phyloP scores from a whole-genome alignment of 1,140 invertebrate genomes.

The Platyscapa corneri region DNA sequence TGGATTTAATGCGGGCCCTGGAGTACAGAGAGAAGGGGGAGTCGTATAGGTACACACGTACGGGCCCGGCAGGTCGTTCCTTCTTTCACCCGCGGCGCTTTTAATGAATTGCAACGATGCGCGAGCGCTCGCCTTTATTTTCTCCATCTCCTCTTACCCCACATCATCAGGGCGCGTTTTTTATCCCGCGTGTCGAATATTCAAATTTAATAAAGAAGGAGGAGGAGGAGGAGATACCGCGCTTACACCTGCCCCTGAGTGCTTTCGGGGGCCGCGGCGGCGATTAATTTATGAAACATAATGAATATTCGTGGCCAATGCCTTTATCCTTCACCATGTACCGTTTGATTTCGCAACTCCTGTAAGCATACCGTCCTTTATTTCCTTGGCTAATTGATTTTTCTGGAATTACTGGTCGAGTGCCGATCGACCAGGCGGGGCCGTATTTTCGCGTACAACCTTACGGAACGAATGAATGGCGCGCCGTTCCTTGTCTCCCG shows the following conservation, averaged over 20 bases:
- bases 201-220: constrained; percentile 44
- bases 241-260: constrained; percentile 7
- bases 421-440: background rate
- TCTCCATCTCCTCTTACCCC: no score
- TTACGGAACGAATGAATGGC: no score
- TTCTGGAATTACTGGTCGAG: background rate
- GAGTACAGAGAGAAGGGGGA: constrained; percentile 26
- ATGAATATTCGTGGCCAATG: constrained; percentile 16
- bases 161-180: background rate
- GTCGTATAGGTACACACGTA: constrained; percentile 2
- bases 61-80: background rate
- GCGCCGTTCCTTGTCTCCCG: background rate
- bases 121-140: background rate
- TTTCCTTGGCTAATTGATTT: constrained; percentile 20
- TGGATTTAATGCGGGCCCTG: constrained; percentile 55
- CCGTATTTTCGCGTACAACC: background rate
- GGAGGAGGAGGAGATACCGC: background rate
- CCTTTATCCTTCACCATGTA: no score
- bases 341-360: background rate
- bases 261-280: background rate
- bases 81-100: constrained; percentile 53
- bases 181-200: constrained; percentile 50
- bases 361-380: background rate
- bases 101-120: constrained; percentile 55
- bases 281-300: constrained; percentile 35